A percentile compares a stretch with the other conserved stretches of the same genome.
Conservation (phyloP, 2,797 vertebrate genomes). For the Tenualosa ilisha region DNA sequence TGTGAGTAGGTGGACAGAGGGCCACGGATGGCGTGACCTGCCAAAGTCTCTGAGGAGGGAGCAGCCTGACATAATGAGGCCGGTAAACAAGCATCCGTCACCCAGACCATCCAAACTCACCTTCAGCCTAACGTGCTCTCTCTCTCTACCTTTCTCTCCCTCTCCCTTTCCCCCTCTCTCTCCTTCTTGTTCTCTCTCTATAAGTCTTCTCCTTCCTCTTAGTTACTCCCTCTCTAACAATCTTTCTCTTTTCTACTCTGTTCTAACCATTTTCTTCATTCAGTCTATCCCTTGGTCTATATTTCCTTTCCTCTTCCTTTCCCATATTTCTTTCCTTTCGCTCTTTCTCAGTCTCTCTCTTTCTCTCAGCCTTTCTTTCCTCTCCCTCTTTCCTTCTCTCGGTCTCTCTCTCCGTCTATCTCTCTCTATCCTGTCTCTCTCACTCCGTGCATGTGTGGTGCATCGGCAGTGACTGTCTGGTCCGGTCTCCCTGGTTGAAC, state of each 20-base stretch:
- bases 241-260: not conserved
- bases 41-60: conserved; percentile 67
- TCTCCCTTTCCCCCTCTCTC: not conserved
- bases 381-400: not conserved
- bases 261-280: not conserved
- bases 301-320: not conserved
- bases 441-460: not conserved
- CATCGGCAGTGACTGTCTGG: not conserved
- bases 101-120: conserved; percentile 56
- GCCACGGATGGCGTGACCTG: conserved; percentile 68
- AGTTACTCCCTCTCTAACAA: conserved; percentile 41
- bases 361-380: not conserved
- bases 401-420: not conserved
- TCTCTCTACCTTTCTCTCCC: not conserved
- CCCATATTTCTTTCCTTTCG: conserved; percentile 35
- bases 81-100: conserved; percentile 81
- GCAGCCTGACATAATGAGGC: conserved; percentile 80
- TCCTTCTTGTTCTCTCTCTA: not conserved
- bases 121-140: conserved; percentile 49
- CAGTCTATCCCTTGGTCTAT: not conserved
- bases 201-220: conserved; percentile 33
- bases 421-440: conserved; percentile 3
- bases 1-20: conserved; percentile 74
- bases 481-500: not conserved
- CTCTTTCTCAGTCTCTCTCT: conserved; percentile 37